Base-by-base conservation (phyloP, 2,888 invertebrate genomes). In the Epinotia ramella region DNA sequence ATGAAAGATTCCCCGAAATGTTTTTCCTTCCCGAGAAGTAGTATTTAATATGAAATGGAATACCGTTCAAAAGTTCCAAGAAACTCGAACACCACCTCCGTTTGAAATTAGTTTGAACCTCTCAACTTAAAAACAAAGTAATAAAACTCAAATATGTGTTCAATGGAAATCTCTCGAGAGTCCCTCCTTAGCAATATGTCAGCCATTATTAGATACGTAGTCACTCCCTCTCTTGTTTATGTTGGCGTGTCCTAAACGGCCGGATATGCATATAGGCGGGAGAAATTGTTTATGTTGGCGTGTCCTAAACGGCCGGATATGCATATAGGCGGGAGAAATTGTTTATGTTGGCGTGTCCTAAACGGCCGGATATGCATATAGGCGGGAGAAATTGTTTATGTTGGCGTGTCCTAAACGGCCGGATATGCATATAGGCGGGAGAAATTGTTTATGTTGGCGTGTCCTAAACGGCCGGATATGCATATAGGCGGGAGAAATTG, bases 231-330 rank as follows among this genome's bases (percentile, higher is more conserved):
- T 28, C 6, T 6, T 73, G 73, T 69, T 74, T 73, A 73, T 73
- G 56, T 49, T 59, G 69, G 69, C 63, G 46, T 63, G 73, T 53
- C 40, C 63, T 65, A 46, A 40, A 75, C 65, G 70, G 59, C 64
- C 75, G 70, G 75, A 75, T 75, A 70, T 70, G 70, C 75, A 65
- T 74, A 20, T 44, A 66, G 59, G 62, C 62, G 67, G 56, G 65
- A 75, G 70, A 75, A 60, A 75, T 75, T 70, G 70, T 75, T 75
- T 75, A 70, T 75, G 56, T 49, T 59, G 69, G 69, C 63, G 46
- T 63, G 73, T 53, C 40, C 63, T 65, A 46, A 40, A 75, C 65
- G 70, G 59, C 64, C 75, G 70, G 75, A 75, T 75, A 70, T 70
- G 70, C 75, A 65, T 74, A 20, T 44, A 66, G 59, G 62, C 62